Evolutionary conservation across 2,797 vertebrate genomes (phyloP).

Genomic region (Hafferia zeledoni): DNA sequence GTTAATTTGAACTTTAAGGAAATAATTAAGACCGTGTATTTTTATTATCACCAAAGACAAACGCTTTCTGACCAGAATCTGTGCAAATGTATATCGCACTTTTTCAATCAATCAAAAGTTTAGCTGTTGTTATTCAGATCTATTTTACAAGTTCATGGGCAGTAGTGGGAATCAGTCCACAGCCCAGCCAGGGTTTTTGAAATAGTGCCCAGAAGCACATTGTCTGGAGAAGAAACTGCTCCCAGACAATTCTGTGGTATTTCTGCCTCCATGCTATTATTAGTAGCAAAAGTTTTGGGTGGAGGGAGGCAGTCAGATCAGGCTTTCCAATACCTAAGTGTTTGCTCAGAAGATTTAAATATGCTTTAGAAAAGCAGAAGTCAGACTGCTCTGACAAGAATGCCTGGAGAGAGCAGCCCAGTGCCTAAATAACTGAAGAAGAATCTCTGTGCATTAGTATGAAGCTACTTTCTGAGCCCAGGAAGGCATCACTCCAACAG

Average conservation of each 20-base stretch:
- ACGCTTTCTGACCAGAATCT: not conserved
- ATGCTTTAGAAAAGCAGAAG: not conserved
- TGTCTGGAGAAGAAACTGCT: not conserved
- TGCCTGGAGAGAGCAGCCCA: not conserved
- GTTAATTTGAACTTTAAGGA: not conserved
- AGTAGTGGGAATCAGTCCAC: not conserved
- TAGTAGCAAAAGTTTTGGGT: not conserved
- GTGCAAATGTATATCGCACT: not conserved
- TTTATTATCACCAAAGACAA: not conserved
- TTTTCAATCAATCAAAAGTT: not conserved
- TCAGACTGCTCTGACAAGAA: not conserved
- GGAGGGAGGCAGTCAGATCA: not conserved
- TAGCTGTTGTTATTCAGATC: not conserved
- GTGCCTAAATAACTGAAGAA: not conserved
- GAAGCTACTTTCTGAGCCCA: not conserved
- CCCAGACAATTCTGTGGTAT: not conserved
- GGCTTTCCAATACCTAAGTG: not conserved
- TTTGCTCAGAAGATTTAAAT: not conserved
- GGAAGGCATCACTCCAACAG: accelerated
- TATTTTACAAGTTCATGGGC: not conserved
- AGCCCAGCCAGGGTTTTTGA: not conserved
- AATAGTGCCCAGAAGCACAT: not conserved
- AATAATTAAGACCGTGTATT: not conserved
- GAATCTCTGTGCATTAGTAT: not conserved
- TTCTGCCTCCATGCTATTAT: not conserved